Percentiles rank a stretch among this genome's conserved stretches.
phyloP scores from a whole-genome alignment of 2,113 vertebrate genomes.

The Balaenoptera acutorostrata region DNA sequence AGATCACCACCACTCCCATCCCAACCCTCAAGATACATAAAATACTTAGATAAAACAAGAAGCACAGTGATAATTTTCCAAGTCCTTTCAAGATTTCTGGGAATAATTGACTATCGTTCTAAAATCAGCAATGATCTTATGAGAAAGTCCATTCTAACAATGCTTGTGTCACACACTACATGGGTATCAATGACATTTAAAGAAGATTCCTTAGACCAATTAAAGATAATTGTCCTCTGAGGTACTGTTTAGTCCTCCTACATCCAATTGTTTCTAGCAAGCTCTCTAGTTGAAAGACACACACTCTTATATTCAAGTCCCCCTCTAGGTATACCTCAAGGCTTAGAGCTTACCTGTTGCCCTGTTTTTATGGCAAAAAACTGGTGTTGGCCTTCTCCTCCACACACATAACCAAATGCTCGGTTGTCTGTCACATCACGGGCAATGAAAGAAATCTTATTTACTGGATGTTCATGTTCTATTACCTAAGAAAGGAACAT shows the following conservation, averaged over 20 bases:
- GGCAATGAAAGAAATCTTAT: constrained; percentile 98
- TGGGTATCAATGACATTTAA: neutral
- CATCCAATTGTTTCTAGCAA: neutral
- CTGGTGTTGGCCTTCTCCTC: constrained; percentile 96
- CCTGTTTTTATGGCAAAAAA: constrained; percentile 98
- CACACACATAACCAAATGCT: constrained; percentile 96
- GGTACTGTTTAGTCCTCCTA: neutral
- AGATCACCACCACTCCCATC: neutral
- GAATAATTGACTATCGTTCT: neutral
- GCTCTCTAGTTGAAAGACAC: neutral
- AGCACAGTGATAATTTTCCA: neutral
- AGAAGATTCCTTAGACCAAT: neutral
- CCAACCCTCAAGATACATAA: neutral
- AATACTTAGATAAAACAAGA: neutral
- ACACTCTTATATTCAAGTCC: neutral
- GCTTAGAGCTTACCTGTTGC: constrained; percentile 87
- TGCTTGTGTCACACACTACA: neutral
- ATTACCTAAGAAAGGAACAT: constrained; percentile 86
- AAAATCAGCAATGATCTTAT: neutral
- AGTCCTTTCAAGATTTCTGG: neutral
- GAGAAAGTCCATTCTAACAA: neutral
- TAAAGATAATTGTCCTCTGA: neutral
- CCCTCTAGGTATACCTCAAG: neutral
- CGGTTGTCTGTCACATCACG: constrained; percentile 96
- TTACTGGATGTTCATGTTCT: constrained; percentile 96